Evolutionary conservation across 1,140 invertebrate genomes (phyloP).

Genomic region (Xylocopa sonorina): DNA sequence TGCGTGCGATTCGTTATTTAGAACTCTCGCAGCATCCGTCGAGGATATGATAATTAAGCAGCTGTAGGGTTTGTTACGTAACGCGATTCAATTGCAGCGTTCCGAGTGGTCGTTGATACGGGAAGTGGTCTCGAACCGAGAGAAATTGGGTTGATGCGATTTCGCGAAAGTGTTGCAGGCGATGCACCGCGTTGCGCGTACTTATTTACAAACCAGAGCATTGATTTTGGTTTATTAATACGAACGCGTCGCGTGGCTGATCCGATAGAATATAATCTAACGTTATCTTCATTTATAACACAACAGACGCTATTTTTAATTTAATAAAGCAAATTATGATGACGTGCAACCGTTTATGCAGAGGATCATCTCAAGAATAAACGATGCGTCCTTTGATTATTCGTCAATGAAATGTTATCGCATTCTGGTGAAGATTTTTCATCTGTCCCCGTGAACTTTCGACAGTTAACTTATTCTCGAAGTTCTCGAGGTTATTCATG

Average conservation of each 20-base stretch:
- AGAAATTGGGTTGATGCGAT: constrained; percentile 16
- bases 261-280: no score
- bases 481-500: constrained; percentile 35
- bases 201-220: no score
- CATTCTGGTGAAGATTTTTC: no score
- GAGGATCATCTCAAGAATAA: no score
- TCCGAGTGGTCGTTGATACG: neutral
- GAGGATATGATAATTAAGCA: constrained; percentile 18
- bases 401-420: no score
- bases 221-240: no score
- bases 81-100: neutral
- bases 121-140: neutral
- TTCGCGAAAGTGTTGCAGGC: neutral
- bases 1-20: neutral
- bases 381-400: no score
- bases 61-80: neutral
- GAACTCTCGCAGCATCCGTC: neutral
- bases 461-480: constrained; percentile 13
- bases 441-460: neutral
- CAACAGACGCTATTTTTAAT: no score
- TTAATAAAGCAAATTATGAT: no score
- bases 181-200: neutral
- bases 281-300: no score
- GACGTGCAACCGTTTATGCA: no score
- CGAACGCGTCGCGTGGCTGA: no score